Conservation (phyloP, 2,888 invertebrate genomes). For the Spialia ferax region DNA sequence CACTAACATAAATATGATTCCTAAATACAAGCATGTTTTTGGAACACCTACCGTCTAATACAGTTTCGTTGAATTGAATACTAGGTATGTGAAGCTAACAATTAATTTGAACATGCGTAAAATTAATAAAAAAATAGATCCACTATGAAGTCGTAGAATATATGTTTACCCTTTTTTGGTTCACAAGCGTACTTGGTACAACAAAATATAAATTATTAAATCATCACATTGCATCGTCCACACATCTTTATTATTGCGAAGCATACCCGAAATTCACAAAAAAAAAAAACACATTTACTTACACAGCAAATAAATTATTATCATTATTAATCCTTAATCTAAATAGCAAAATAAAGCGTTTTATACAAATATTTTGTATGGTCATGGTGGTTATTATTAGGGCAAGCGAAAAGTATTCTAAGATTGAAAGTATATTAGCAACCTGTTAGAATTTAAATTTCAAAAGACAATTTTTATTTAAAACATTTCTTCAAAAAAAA, state of each 20-base stretch:
- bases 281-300: constrained; percentile 29
- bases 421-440: not conserved
- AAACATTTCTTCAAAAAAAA: no score
- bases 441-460: not conserved
- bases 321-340: constrained; percentile 15
- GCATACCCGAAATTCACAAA: constrained; percentile 3
- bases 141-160: constrained; percentile 34
- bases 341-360: constrained; percentile 34
- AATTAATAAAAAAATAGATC: constrained; percentile 38
- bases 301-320: constrained; percentile 32
- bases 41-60: not conserved
- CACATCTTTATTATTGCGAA: not conserved
- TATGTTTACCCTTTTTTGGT: constrained; percentile 33
- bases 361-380: constrained; percentile 18
- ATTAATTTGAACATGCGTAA: constrained; percentile 27
- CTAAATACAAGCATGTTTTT: constrained; percentile 4
- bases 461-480: not conserved
- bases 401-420: constrained; percentile 8
- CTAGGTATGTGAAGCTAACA: constrained; percentile 39
- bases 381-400: not conserved
- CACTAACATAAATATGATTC: constrained; percentile 14
- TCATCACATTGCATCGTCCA: constrained; percentile 21
- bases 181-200: constrained; percentile 33
- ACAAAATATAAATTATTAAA: constrained; percentile 35
- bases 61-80: constrained; percentile 15